A percentile compares a stretch with the other conserved stretches of the same genome.
Evolutionary conservation across 1,140 invertebrate genomes (phyloP).

Genomic region (Drosophila biarmipes): DNA sequence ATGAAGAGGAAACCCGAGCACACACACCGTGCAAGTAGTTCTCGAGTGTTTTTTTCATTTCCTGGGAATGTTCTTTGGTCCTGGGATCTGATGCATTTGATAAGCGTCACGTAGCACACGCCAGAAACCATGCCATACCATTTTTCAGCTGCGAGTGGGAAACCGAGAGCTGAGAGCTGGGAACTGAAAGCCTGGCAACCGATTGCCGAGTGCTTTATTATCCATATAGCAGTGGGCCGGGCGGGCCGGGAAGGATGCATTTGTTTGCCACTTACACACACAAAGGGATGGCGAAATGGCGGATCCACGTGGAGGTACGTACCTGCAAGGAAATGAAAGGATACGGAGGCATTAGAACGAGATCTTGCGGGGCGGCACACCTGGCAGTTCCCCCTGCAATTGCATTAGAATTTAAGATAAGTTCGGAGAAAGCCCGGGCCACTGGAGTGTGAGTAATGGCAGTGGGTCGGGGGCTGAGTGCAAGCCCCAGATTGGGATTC

Average conservation of each 20-base stretch:
- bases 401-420: slow-evolving; percentile 83
- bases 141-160: slow-evolving; percentile 32
- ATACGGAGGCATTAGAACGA: slow-evolving; percentile 60
- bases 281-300: slow-evolving; percentile 61
- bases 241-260: slow-evolving; percentile 43
- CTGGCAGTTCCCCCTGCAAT: slow-evolving; percentile 42
- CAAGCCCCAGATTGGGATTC: slow-evolving; percentile 27
- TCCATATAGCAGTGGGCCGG: slow-evolving; percentile 41
- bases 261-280: slow-evolving; percentile 70
- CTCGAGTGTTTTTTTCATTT: slow-evolving; percentile 23
- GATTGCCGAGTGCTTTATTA: slow-evolving; percentile 69
- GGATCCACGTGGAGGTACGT: slow-evolving; percentile 41
- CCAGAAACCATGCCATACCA: slow-evolving; percentile 63
- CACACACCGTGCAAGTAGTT: slow-evolving; percentile 23
- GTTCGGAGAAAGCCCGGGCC: slow-evolving; percentile 35
- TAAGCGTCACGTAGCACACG: slow-evolving; percentile 73
- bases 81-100: slow-evolving; percentile 73
- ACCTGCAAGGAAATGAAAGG: slow-evolving; percentile 64
- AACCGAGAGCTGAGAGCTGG: slow-evolving; percentile 22
- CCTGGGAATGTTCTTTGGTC: slow-evolving; percentile 32
- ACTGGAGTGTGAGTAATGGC: slow-evolving; percentile 9
- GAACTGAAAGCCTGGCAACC: slow-evolving; percentile 30
- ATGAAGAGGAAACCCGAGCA: slow-evolving; percentile 7
- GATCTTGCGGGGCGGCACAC: slow-evolving; percentile 51
- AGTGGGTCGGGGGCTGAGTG: slow-evolving; percentile 5